phyloP scores from a whole-genome alignment of 1,140 invertebrate species.

The Drosophila teissieri region DNA sequence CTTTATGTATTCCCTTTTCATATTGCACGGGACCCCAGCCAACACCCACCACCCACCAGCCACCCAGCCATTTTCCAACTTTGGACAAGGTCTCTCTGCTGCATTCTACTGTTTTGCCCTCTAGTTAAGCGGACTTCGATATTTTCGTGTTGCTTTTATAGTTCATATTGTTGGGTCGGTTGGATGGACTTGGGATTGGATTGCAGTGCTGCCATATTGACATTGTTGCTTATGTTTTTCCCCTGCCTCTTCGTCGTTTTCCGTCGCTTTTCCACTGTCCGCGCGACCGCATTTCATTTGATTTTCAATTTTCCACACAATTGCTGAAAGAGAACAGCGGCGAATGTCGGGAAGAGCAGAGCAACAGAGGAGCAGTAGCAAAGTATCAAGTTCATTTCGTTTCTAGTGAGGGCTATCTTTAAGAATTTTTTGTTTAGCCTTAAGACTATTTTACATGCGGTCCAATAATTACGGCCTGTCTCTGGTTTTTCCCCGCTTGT shows the following conservation, averaged over 20 bases:
- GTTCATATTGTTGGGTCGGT: slow-evolving; percentile 71
- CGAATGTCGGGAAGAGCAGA: neutral
- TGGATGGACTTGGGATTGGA: slow-evolving; percentile 52
- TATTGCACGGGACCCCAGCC: slow-evolving; percentile 13
- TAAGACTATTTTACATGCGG: slow-evolving; percentile 41
- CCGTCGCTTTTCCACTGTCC: slow-evolving; percentile 9
- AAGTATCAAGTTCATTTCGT: slow-evolving; percentile 69
- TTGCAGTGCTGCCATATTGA: slow-evolving; percentile 36
- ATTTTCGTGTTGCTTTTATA: slow-evolving; percentile 78
- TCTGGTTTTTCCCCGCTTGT: slow-evolving; percentile 42
- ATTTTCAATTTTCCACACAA: slow-evolving; percentile 82
- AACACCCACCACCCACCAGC: neutral
- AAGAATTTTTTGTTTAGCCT: slow-evolving; percentile 38
- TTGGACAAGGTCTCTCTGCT: slow-evolving; percentile 12
- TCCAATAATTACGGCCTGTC: slow-evolving; percentile 41
- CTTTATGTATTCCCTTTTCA: slow-evolving; percentile 37
- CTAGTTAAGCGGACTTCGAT: slow-evolving; percentile 76
- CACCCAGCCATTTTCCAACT: slow-evolving; percentile 4
- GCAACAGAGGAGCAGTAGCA: slow-evolving; percentile 1
- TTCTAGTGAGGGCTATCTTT: slow-evolving; percentile 41
- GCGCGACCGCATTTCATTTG: slow-evolving; percentile 59
- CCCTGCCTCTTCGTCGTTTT: slow-evolving; percentile 6
- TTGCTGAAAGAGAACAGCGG: slow-evolving; percentile 44
- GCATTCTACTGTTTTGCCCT: slow-evolving; percentile 63
- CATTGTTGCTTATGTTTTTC: slow-evolving; percentile 50